Base-by-base conservation (phyloP, 2,888 invertebrate genomes). In the Lydus trimaculatus region DNA sequence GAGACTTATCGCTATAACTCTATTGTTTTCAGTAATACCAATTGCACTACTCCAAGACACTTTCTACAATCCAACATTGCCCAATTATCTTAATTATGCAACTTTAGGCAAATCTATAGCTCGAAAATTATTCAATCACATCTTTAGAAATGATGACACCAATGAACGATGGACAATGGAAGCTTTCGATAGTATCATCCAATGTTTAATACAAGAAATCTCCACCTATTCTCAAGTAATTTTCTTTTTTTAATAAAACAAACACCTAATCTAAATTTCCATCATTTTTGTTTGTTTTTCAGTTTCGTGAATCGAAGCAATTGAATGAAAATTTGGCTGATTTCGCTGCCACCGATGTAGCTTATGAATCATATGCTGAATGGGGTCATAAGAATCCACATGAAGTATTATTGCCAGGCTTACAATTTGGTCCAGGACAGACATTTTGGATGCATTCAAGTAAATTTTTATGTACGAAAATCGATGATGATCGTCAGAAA, bases 21-120 rank as follows among this genome's bases (percentile, higher is more conserved):
- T 8, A 52, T 36, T 63, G 20, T n/a, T 28, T 33, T 65, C 25
- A 96, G 95, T 94, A 84, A 94, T 96, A 85, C 95, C 95, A 0
- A 95, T 95, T 75, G 95, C 94, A 69, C 94, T 96, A 73, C 87
- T 96, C 2, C 95, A 95, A 87, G 95, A 94, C 1, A 89, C 91
- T 1, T 95, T 96, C 88, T 96, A 95, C 86, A 91, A 91, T 61
- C 92, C 92, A 62, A 90, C 92, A 52, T 90, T 95, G 25, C 96
- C 96, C 0, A 91, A 90, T 75, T 96, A 94, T 82, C 91, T 95
- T 91, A 95, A 95, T 84, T 95, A 92, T 77, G 94, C 94, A 20
- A 92, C 92, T 9, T 93, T 95, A 71, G 95, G 95, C 1, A 93
- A 92, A 79, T 92, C 94, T 9, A 94, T 95, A 79, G 94, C 94